Evolutionary conservation across 1,140 invertebrate genomes (phyloP).

Genomic region (Cyclina sinensis): DNA sequence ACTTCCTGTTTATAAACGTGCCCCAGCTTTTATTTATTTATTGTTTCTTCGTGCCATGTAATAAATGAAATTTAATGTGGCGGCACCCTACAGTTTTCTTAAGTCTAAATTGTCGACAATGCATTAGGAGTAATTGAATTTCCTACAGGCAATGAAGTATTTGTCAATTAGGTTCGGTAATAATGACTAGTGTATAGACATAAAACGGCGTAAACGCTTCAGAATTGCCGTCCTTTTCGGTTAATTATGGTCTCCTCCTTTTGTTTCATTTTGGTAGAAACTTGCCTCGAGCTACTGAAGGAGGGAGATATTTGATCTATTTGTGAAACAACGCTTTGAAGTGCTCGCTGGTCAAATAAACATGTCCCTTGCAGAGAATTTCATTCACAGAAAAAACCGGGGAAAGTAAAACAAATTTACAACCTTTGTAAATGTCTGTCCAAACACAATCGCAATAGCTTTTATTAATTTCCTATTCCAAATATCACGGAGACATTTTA

Average conservation of each 20-base stretch:
- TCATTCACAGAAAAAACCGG: constrained; percentile 18
- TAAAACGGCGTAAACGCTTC: constrained; percentile 29
- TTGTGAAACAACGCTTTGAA: not conserved
- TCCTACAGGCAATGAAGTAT: constrained; percentile 16
- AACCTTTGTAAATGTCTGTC: constrained; percentile 10
- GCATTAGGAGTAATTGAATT: constrained; percentile 9
- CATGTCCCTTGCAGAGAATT: constrained; percentile 40
- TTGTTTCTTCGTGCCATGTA: constrained; percentile 13
- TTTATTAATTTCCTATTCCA: not conserved
- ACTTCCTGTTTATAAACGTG: not conserved
- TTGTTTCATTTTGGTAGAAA: not conserved
- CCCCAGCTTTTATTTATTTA: not conserved
- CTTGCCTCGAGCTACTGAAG: not conserved
- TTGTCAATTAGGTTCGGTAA: not conserved
- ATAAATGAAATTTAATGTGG: not conserved
- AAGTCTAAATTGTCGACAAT: not conserved
- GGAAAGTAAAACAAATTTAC: constrained; percentile 11
- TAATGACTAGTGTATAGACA: constrained; percentile 17
- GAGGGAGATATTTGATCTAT: constrained; percentile 4
- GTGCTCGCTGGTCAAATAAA: constrained; percentile 5
- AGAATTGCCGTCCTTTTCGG: not conserved
- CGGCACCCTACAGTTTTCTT: not conserved
- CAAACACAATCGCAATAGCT: constrained; percentile 1
- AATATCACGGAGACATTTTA: not conserved
- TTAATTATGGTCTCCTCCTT: constrained; percentile 7